Base-by-base conservation (phyloP, 1,140 invertebrate genomes). In the Drosophila kohkoa region DNA sequence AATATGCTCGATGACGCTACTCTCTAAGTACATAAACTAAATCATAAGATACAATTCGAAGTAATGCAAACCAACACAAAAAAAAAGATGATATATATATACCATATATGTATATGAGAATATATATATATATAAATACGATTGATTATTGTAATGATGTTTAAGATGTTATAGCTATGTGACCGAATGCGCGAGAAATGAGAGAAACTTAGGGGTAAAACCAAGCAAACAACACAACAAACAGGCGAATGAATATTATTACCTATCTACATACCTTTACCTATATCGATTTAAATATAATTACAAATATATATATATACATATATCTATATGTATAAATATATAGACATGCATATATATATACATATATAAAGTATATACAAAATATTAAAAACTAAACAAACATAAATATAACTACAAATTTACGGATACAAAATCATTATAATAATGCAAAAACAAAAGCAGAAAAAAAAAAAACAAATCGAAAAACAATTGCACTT, bases 1-100 rank as follows among this genome's bases (percentile, higher is more conserved):
- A 89, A 90, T 89, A 89, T 89, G 85, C 85, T 90, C 81, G 85
- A 89, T 89, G 85, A 89, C 86, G 85, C 85, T 89, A 89, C 85
- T 90, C 85, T 89, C 85, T 89, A 89, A 89, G 85, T 89, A 90
- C 75, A 88, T 85, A 89, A 73, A 81, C 55, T 89, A 89, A 55
- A 65, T 73, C 73, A 75, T 89, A 89, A 85, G 78, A 55, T 90
- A 74, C 68, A 88, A 89, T 79, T 79, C 77, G 65, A 89, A 80
- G 81, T 83, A 88, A 78, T 83, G 57, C 73, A 83, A 77, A 75
- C 64, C 64, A 86, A 81, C 65, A 81, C 58, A 85, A 51, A 74
- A 67, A 15, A 57, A 57, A 16, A 49, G 20, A 38, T 32, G 32
- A 67, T 59, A 45, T 80, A 73, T 72, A 77, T 81, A 65, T 75